A percentile compares a stretch with the other conserved stretches of the same genome.
Conservation (phyloP, 2,888 invertebrate genomes). For the Metallyticus violacea region DNA sequence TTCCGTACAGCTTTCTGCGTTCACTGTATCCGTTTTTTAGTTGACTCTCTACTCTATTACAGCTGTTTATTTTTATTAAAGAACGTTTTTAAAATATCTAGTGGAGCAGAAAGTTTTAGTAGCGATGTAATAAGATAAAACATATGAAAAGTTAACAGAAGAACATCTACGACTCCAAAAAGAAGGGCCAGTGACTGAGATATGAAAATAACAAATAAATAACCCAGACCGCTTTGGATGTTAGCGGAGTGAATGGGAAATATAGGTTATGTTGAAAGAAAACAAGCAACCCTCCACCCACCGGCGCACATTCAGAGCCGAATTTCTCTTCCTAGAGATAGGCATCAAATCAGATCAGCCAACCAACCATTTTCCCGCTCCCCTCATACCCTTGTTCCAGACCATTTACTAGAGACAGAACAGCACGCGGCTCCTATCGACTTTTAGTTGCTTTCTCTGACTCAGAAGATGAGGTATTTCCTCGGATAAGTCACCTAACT, state of each 20-base stretch:
- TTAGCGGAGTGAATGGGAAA: no score
- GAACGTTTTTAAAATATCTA: no score
- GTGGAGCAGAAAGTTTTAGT: no score
- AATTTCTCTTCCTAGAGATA: background rate
- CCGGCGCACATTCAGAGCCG: background rate
- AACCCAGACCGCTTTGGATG: background rate
- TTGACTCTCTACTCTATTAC: no score
- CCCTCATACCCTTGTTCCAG: background rate
- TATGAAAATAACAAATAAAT: background rate
- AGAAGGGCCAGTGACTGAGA: no score
- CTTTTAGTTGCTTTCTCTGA: background rate
- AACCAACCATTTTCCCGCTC: background rate
- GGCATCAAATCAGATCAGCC: constrained; percentile 4
- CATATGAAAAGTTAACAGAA: no score
- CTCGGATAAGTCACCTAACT: background rate
- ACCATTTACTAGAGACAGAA: constrained; percentile 2
- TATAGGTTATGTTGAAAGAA: background rate
- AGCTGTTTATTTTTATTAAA: no score
- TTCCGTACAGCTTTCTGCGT: no score
- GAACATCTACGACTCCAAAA: no score
- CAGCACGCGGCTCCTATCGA: background rate
- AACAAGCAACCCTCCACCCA: background rate
- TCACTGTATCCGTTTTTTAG: no score
- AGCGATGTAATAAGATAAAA: no score
- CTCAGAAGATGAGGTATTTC: no score